These are phyloP conservation scores for Rhinichthys osculus DNA, from an alignment of 2,797 vertebrate genomes.

Conservation along the genomic window DNA sequence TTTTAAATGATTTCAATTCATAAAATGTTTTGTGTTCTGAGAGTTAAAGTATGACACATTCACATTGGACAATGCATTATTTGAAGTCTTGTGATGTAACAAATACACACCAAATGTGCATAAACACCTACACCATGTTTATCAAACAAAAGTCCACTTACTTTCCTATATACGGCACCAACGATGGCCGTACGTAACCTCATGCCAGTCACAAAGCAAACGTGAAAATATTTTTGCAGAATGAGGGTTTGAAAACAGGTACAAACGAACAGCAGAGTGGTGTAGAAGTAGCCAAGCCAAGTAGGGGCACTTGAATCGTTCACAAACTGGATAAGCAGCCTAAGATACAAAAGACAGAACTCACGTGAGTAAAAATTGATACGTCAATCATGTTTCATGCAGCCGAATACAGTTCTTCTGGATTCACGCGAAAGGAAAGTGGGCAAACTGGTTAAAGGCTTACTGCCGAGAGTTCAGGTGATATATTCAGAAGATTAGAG, in stretches of 20 bases:
- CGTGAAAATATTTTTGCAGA: slow-evolving; percentile 95
- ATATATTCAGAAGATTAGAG: slow-evolving; percentile 31
- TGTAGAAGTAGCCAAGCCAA: slow-evolving; percentile 96
- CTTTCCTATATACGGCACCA: slow-evolving; percentile 94
- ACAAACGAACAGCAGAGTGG: slow-evolving; percentile 86
- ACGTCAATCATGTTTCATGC: neutral
- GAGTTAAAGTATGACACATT: neutral
- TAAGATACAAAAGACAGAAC: slow-evolving; percentile 60
- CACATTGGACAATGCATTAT: slow-evolving; percentile 14
- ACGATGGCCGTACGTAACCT: slow-evolving; percentile 91
- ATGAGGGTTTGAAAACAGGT: slow-evolving; percentile 90
- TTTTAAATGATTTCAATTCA: neutral
- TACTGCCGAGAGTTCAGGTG: neutral
- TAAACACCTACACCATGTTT: neutral
- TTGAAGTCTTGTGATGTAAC: neutral
- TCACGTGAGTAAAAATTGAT: no score
- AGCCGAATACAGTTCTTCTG: slow-evolving; percentile 15
- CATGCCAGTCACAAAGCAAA: slow-evolving; percentile 97
- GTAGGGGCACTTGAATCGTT: slow-evolving; percentile 82
- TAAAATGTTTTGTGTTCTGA: neutral
- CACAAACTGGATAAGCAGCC: slow-evolving; percentile 88
- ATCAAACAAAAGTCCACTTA: slow-evolving; percentile 62
- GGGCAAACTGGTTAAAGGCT: slow-evolving; percentile 3
- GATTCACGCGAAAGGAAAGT: neutral
- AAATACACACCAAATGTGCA: neutral